phyloP scores from a whole-genome alignment of 2,113 vertebrate species.

The Hydropotes inermis region DNA sequence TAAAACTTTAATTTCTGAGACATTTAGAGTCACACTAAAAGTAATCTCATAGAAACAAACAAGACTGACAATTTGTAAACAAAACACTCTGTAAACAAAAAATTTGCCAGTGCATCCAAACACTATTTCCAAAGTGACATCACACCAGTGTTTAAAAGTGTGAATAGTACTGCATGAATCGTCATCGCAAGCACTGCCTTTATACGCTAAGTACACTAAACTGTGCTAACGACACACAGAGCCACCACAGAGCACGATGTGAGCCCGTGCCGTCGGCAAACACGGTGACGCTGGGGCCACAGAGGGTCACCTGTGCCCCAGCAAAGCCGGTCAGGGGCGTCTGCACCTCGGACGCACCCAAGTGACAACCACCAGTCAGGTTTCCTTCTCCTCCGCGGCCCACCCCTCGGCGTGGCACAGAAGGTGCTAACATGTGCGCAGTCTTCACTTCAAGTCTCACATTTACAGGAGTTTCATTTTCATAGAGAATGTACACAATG shows the following conservation, averaged over 20 bases:
- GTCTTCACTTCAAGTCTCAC: background rate
- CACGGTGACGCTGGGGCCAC: background rate
- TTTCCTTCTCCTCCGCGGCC: slow-evolving; percentile 32
- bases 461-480: background rate
- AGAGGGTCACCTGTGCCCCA: background rate
- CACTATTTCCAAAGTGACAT: slow-evolving; percentile 53
- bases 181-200: slow-evolving; percentile 40
- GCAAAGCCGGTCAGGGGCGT: slow-evolving; percentile 54
- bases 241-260: background rate
- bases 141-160: slow-evolving; percentile 7
- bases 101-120: slow-evolving; percentile 42
- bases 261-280: slow-evolving; percentile 34
- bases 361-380: slow-evolving; percentile 59
- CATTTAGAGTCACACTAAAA: slow-evolving; percentile 61
- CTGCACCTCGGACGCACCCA: slow-evolving; percentile 34
- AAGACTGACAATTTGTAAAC: slow-evolving; percentile 34
- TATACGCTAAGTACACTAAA: background rate
- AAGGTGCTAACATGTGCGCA: background rate
- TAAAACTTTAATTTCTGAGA: slow-evolving; percentile 77
- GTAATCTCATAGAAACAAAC: slow-evolving; percentile 25
- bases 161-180: background rate
- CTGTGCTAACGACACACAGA: slow-evolving; percentile 42
- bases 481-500: background rate
- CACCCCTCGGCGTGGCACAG: slow-evolving; percentile 37
- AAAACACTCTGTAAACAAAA: slow-evolving; percentile 69